Evolutionary conservation across 2,113 vertebrate genomes (phyloP).

Genomic region (Sapayoa aenigma): DNA sequence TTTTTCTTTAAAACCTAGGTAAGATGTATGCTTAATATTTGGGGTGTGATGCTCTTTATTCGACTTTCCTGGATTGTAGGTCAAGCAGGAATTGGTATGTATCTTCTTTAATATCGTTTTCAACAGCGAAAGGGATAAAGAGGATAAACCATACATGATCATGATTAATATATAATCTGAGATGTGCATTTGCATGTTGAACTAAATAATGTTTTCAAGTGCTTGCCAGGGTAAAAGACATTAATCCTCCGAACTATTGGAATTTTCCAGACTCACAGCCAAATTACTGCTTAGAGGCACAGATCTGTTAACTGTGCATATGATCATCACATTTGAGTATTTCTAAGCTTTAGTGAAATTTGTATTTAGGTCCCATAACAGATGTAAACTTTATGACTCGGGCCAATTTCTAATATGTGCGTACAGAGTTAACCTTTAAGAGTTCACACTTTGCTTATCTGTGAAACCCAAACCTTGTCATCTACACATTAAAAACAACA

Average conservation of each 20-base stretch:
- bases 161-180: conserved; percentile 60
- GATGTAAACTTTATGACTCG: conserved; percentile 33
- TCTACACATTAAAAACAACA: conserved; percentile 30
- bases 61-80: conserved; percentile 98
- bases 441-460: conserved; percentile 55
- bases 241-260: conserved; percentile 55
- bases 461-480: conserved; percentile 44
- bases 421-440: conserved; percentile 41
- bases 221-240: conserved; percentile 49
- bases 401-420: conserved; percentile 31
- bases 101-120: conserved; percentile 5
- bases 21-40: conserved; percentile 98
- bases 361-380: conserved; percentile 51
- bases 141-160: conserved; percentile 27
- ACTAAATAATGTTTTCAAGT: conserved; percentile 38
- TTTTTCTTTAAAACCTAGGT: conserved; percentile 78
- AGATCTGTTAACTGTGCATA: conserved; percentile 50
- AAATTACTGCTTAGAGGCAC: conserved; percentile 31
- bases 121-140: conserved; percentile 30
- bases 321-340: conserved; percentile 60
- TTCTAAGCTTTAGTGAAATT: conserved; percentile 54
- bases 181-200: conserved; percentile 59
- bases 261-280: conserved; percentile 69
- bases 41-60: conserved; percentile 99
- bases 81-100: conserved; percentile 93